phyloP scores from a whole-genome alignment of 2,113 vertebrate species.

The Stomatorhinus ivindoensis region DNA sequence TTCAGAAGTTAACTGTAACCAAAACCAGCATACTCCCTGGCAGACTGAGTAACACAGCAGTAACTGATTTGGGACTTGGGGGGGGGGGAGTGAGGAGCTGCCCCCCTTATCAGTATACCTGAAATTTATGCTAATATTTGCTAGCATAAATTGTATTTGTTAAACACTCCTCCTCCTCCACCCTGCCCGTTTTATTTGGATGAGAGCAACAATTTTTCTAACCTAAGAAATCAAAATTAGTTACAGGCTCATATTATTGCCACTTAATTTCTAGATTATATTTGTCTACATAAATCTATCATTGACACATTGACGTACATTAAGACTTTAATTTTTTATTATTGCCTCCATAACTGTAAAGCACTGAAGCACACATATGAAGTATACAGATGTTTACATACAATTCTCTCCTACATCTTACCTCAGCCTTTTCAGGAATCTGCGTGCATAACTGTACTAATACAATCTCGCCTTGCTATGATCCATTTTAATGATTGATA shows the following conservation, averaged over 20 bases:
- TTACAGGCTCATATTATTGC: not conserved
- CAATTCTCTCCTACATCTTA: constrained; percentile 7
- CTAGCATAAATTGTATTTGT: not conserved
- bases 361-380: constrained; percentile 23
- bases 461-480: not conserved
- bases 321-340: not conserved
- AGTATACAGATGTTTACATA: constrained; percentile 21
- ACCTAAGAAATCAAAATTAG: not conserved
- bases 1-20: not conserved
- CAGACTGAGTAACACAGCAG: not conserved
- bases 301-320: not conserved
- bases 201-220: not conserved
- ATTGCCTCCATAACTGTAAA: not conserved
- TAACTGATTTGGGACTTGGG: not conserved
- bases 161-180: not conserved
- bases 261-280: not conserved
- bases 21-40: not conserved
- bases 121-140: not conserved
- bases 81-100: not conserved
- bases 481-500: not conserved
- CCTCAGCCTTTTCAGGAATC: constrained; percentile 17
- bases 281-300: not conserved
- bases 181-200: not conserved
- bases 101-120: not conserved
- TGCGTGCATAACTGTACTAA: not conserved